Base-by-base conservation (phyloP, 2,113 vertebrate species). In the Eulacestoma nigropectus region DNA sequence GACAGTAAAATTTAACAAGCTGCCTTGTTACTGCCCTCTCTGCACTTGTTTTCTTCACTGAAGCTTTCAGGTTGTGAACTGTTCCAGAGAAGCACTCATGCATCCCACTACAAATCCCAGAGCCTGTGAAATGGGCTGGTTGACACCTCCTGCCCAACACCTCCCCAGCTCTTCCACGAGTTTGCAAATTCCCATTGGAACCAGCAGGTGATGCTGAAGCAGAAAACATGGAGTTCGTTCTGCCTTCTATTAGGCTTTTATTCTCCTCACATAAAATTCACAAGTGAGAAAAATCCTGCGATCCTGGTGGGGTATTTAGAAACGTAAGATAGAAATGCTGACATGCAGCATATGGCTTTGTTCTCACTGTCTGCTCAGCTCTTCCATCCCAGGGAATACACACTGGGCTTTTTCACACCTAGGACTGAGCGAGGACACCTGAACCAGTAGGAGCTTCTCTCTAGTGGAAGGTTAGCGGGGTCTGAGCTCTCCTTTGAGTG, bases 161-260 rank as follows among this genome's bases (percentile, higher is more conserved):
- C 86, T 84, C 63, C 85, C 20, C 13, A 65, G 67, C 50, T n/a
- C 75, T 53, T 33, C 22, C 76, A 13, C 6, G 72, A 16, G 11
- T 96, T 94, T 93, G 96, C 80, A 94, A 29, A 94, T 95, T 94
- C 95, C 96, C 93, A 26, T 8, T 19, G 90, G 87, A 83, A 46
- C 95, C 94, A 96, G 96, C 93, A 97, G 96, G 90, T 95, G 95
- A 96, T 96, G 96, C 95, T 97, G 96, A 85, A 93, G 93, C 95
- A 94, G 95, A 96, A 97, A 96, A 65, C 95, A 91, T 70, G 95
- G 91, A 96, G 78, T 3, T 86, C 42, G 0, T 52, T 32, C 70
- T 50, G 74, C 92, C 64, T 88, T 7, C 90, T 87, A 87, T 90
- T 80, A 95, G 93, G 84, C 81, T 95, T 79, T 55, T 70, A 23